These are phyloP conservation scores for Acanthurus leucopareius DNA, from an alignment of 2,797 vertebrate species.

Conservation along the genomic window DNA sequence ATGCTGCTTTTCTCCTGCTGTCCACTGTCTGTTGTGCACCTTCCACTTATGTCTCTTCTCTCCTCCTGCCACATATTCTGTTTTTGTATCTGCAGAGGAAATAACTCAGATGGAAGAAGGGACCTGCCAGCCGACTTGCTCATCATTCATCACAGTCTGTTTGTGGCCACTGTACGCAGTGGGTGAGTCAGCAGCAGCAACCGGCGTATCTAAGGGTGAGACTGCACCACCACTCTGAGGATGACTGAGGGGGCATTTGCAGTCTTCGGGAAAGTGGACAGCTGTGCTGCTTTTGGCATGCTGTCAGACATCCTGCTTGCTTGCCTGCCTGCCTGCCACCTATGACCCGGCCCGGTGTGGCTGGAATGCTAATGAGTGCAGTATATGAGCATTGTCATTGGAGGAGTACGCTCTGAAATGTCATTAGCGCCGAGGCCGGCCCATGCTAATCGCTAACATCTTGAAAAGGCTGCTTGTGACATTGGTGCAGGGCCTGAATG, in stretches of 20 bases:
- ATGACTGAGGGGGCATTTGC: slow-evolving; percentile 54
- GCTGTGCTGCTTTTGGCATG: slow-evolving; percentile 69
- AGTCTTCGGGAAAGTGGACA: slow-evolving; percentile 69
- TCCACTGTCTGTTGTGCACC: slow-evolving; percentile 2
- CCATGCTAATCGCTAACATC: slow-evolving; percentile 75
- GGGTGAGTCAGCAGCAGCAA: slow-evolving; percentile 77
- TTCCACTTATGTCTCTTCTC: slow-evolving; percentile 41
- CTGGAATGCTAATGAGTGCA: slow-evolving; percentile 69
- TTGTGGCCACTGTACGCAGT: slow-evolving; percentile 63
- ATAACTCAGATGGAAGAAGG: slow-evolving; percentile 67
- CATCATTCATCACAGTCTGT: slow-evolving; percentile 75
- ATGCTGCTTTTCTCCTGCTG: slow-evolving; percentile 53
- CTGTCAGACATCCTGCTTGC: slow-evolving; percentile 70
- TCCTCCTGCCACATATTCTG: slow-evolving; percentile 46
- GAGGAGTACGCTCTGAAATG: slow-evolving; percentile 66
- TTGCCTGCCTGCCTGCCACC: slow-evolving; percentile 64
- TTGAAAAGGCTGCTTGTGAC: slow-evolving; percentile 72
- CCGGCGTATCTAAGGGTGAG: slow-evolving; percentile 53
- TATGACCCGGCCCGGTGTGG: slow-evolving; percentile 59
- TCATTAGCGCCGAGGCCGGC: slow-evolving; percentile 70
- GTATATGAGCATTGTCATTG: slow-evolving; percentile 58
- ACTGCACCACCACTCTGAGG: slow-evolving; percentile 40
- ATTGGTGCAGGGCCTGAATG: slow-evolving; percentile 60
- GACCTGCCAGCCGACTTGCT: slow-evolving; percentile 67
- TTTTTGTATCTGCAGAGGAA: slow-evolving; percentile 67